Evolutionary conservation across 2,888 invertebrate genomes (phyloP).

Genomic region (Dryobota labecula): DNA sequence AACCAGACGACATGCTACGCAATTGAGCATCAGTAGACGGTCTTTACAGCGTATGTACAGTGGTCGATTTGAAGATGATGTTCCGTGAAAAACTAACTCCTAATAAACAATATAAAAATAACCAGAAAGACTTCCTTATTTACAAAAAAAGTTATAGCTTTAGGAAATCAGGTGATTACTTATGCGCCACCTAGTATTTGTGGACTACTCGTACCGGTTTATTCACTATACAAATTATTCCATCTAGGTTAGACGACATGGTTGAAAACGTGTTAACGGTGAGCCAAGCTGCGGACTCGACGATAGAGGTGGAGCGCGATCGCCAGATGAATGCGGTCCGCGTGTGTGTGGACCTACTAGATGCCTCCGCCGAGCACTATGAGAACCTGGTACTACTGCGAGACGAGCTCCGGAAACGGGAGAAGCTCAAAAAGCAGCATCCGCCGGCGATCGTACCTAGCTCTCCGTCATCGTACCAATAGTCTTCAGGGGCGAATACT

Average conservation of each 20-base stretch:
- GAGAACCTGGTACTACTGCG: conserved; percentile 81
- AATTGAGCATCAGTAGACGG: no score
- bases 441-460: conserved; percentile 82
- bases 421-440: conserved; percentile 67
- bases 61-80: no score
- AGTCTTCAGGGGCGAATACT: neutral
- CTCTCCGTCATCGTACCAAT: conserved; percentile 57
- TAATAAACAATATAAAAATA: no score
- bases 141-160: no score
- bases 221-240: conserved; percentile 8
- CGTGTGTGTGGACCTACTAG: conserved; percentile 80
- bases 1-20: no score
- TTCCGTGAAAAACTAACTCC: no score
- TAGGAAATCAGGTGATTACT: no score
- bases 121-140: no score
- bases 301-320: conserved; percentile 77
- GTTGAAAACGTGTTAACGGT: conserved; percentile 80
- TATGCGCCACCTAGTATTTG: no score
- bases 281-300: conserved; percentile 78
- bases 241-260: conserved; percentile 80
- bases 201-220: neutral
- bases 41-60: no score
- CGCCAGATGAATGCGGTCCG: conserved; percentile 79
- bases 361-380: conserved; percentile 83
- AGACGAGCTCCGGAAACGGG: conserved; percentile 78